phyloP scores from a whole-genome alignment of 2,888 invertebrate genomes.

The Ectemnius cavifrons region DNA sequence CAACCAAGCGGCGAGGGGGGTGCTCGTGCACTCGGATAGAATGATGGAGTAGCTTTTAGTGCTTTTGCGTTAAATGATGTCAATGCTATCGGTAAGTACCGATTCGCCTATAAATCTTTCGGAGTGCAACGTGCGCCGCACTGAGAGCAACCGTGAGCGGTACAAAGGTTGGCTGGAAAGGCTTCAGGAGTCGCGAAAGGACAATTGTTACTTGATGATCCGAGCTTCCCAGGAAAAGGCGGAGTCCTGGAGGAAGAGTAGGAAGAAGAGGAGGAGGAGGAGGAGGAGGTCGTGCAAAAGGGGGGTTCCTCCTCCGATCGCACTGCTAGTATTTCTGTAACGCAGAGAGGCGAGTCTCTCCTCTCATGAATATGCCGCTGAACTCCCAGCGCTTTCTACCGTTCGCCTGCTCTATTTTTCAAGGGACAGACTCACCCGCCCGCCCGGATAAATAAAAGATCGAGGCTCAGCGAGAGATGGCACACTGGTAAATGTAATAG shows the following conservation, averaged over 20 bases:
- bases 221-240: conserved; percentile 7
- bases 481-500: too few relatives aligned
- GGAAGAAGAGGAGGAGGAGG: background rate
- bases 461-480: too few relatives aligned
- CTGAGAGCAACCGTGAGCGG: background rate
- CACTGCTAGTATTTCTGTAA: background rate
- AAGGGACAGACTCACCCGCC: background rate
- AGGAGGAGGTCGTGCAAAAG: background rate
- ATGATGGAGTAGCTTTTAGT: conserved; percentile 2
- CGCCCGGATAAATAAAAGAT: too few relatives aligned
- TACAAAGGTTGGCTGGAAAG: background rate
- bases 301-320: background rate
- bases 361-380: conserved; percentile 3
- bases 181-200: background rate
- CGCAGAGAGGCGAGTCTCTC: background rate
- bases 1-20: background rate
- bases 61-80: conserved; percentile 3
- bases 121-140: background rate
- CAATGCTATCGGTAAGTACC: background rate
- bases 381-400: background rate
- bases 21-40: too few relatives aligned
- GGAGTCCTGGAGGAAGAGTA: background rate
- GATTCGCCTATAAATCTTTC: conserved; percentile 2
- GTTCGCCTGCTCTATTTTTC: background rate
- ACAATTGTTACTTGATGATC: conserved; percentile 8